Base-by-base conservation (phyloP, 2,888 invertebrate genomes). In the Anaspis maculata region DNA sequence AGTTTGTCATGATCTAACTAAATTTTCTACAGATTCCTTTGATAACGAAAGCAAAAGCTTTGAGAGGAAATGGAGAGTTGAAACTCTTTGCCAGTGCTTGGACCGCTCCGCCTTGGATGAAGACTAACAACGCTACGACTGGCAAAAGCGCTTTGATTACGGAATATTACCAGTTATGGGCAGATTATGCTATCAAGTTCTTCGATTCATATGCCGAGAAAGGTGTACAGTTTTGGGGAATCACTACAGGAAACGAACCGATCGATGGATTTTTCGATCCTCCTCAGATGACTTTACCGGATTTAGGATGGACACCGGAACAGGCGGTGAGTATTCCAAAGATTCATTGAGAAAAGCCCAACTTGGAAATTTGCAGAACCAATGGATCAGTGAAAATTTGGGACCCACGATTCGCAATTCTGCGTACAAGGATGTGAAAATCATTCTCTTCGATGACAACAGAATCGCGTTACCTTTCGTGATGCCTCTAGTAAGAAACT, bases 201-300 rank as follows among this genome's bases (percentile, higher is more conserved):
- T 60, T 92, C 23, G 76, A 87, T 42, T 76, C 74, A 33, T 92
- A 92, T 64, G 68, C 72, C 35, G 70, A 73, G 16, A 63, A 77
- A n/a, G 77, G 77, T 10, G 62, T 76, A 23, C 62, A 71, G 2
- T 74, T 83, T 43, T 94, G 92, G 92, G 87, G 79, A 0, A 66
- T 91, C 15, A 83, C 90, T 0, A 82, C 85, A 0, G 87, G 89
- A 13, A 94, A 92, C 57, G 92, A 94, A 57, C 92, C 94, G 0
- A 55, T 73, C 3, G 78, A 80, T 52, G 46, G 41, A 11, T 25
- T 41, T 24, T 7, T 11, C 3, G 11, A 5, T n/a, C n/a, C n/a
- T n/a, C n/a, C n/a, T n/a, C n/a, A n/a, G n/a, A n/a, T n/a, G n/a
- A n/a, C n/a, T n/a, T n/a, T n/a, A n/a, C n/a, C n/a, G n/a, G n/a